Conservation (phyloP, 2,797 vertebrate genomes). For the Oreochromis grahami region DNA sequence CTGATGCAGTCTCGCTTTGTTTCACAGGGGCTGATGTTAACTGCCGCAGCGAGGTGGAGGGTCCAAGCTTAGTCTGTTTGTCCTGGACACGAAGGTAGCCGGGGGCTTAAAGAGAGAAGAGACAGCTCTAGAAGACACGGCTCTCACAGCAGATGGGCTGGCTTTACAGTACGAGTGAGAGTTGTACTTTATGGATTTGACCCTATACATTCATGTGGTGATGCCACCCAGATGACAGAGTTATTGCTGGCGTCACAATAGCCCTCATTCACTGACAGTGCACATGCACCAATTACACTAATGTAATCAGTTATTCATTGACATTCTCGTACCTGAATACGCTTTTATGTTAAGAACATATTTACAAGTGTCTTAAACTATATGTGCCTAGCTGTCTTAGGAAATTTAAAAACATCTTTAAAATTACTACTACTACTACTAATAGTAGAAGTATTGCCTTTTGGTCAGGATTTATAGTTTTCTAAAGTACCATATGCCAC, state of each 20-base stretch:
- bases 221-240: slow-evolving; percentile 4
- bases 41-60: slow-evolving; percentile 57
- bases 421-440: background rate
- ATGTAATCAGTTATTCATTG: background rate
- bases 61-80: slow-evolving; percentile 49
- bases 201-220: background rate
- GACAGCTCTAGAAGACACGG: slow-evolving; percentile 13
- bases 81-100: slow-evolving; percentile 39
- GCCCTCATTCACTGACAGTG: background rate
- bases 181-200: background rate
- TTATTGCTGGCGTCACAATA: background rate
- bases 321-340: background rate
- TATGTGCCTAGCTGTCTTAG: background rate
- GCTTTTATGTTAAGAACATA: background rate
- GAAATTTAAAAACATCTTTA: background rate
- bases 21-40: slow-evolving; percentile 67
- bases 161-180: slow-evolving; percentile 34
- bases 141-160: slow-evolving; percentile 28
- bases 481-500: background rate
- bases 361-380: background rate
- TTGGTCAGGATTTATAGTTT: background rate
- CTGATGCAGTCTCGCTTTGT: slow-evolving; percentile 43
- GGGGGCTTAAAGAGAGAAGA: background rate
- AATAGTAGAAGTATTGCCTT: background rate
- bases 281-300: background rate